phyloP scores from a whole-genome alignment of 1,140 invertebrate species.

The Ips nitidus region DNA sequence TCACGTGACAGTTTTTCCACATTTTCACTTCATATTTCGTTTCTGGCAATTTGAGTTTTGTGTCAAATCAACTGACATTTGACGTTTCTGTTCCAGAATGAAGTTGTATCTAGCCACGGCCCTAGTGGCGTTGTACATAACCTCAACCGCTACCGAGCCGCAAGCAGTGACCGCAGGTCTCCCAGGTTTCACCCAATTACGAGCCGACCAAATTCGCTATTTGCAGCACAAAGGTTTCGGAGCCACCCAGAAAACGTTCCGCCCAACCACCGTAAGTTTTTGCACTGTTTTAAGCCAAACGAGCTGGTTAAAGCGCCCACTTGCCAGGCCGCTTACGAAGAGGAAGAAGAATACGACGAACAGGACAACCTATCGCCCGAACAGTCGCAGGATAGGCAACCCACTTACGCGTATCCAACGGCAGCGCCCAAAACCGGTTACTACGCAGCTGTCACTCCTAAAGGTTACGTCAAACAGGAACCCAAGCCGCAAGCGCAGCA shows the following conservation, averaged over 20 bases:
- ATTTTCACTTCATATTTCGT: too few relatives aligned
- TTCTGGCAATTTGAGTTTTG: too few relatives aligned
- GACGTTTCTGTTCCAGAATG: too few relatives aligned
- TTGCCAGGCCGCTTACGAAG: constrained; percentile 28
- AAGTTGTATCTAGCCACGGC: background rate
- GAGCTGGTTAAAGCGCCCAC: background rate
- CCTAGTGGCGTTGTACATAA: background rate
- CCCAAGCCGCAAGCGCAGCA: constrained; percentile 17
- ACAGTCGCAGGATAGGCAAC: constrained; percentile 42
- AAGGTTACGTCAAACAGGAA: constrained; percentile 13
- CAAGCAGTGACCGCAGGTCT: constrained; percentile 30
- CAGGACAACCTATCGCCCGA: constrained; percentile 36
- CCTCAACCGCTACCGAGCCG: constrained; percentile 4
- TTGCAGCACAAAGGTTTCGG: constrained; percentile 45
- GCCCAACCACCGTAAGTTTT: constrained; percentile 27
- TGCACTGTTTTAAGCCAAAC: too few relatives aligned
- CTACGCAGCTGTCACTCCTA: constrained; percentile 14
- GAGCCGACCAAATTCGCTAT: constrained; percentile 38
- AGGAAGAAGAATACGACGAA: constrained; percentile 38
- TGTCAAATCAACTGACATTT: too few relatives aligned
- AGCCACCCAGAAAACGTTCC: constrained; percentile 39
- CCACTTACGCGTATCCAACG: constrained; percentile 41
- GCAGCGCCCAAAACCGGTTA: constrained; percentile 22
- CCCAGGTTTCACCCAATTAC: constrained; percentile 41
- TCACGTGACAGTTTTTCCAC: too few relatives aligned